Percentiles rank a stretch among this genome's conserved stretches.
Conservation (phyloP, 2,888 invertebrate genomes). For the Drepana falcataria region DNA sequence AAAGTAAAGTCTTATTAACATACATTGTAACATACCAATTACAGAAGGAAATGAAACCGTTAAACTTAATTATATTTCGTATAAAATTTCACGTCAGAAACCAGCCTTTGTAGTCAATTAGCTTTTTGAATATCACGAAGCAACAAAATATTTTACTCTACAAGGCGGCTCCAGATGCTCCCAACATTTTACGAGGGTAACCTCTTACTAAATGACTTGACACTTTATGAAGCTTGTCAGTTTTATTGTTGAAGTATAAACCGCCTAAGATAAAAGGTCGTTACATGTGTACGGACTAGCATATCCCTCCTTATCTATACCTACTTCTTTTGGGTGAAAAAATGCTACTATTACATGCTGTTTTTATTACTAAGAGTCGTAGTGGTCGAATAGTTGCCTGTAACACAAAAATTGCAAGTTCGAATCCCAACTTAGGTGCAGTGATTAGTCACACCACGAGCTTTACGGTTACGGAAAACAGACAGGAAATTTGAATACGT, state of each 20-base stretch:
- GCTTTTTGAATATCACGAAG: background rate
- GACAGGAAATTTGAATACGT: too few relatives aligned
- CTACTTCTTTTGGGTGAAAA: too few relatives aligned
- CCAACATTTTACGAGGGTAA: background rate
- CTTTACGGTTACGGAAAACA: too few relatives aligned
- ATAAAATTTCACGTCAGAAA: background rate
- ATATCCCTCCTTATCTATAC: too few relatives aligned
- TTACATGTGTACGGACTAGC: too few relatives aligned
- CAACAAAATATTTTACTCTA: background rate
- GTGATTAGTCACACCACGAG: too few relatives aligned
- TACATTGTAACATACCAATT: background rate
- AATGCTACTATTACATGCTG: too few relatives aligned
- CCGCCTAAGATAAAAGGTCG: too few relatives aligned
- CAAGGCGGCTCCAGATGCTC: background rate
- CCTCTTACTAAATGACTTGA: background rate
- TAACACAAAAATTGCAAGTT: too few relatives aligned
- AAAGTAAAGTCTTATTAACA: background rate
- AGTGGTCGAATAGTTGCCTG: too few relatives aligned
- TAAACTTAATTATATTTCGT: background rate
- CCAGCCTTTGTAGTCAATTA: background rate
- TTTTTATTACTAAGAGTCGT: too few relatives aligned
- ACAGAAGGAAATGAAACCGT: background rate
- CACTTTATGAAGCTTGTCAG: background rate
- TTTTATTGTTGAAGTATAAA: background rate
- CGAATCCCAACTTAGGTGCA: too few relatives aligned